Evolutionary conservation across 37 sponge, comb jelly and placozoan genomes (phyloP), one percentile per base, ranked within the genome.

Genomic region (Eunapius fragilis): DNA sequence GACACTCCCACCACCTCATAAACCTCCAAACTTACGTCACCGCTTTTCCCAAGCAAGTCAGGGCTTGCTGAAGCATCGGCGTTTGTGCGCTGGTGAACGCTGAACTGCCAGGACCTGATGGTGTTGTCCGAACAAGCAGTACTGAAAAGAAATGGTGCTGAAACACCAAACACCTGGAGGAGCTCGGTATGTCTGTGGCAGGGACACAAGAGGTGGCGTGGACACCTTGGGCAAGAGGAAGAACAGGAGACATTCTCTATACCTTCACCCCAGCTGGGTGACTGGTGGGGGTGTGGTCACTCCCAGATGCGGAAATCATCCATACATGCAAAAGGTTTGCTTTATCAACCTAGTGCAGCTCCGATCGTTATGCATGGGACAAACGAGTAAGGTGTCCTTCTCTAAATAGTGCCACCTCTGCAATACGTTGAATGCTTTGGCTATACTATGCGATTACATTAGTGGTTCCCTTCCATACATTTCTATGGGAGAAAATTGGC

Each of bases 121-220:
- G 72, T 76, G 25, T 91, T 87, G 75, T 96, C 94, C 5, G 95
- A 94, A 49, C 85, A 96, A 3, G 86, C 80, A 10, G 93, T 94
- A 22, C 83, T 71, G 84, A 98, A 90, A 37, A 96, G 91, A 38
- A 80, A 96, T 24, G 96, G 92, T 49, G 98, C 45, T 22, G 89
- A 95, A 25, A 81, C 72, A 2, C 87, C 80, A 2, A 86, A 77
- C 36, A 87, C 74, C 31, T 92, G 88, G 77, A 90, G 77, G 95
- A 89, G 67, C 81, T 89, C 28, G 87, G 24, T 0, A 87, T 74
- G 69, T 92, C 96, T 75, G 86, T 87, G 11, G 89, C 80, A 28
- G 94, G 88, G 17, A 71, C 25, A 0, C 75, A 80, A 13, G 71
- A 67, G 5, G 80, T 47, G 23, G 92, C 90, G 27, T 80, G 28